Conservation (phyloP, 1,140 invertebrate species). For the Periplaneta americana region DNA sequence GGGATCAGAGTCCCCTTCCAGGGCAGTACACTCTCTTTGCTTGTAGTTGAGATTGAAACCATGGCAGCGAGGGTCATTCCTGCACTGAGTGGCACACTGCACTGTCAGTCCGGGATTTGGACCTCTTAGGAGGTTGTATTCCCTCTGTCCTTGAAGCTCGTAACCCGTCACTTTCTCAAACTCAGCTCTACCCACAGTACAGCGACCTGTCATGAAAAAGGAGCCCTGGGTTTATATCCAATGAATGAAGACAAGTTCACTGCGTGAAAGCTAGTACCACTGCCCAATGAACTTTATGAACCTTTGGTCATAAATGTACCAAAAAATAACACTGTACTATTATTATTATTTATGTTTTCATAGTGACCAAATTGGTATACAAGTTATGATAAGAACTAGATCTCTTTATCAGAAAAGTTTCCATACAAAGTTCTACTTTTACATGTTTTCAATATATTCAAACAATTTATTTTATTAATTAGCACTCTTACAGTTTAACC, state of each 20-base stretch:
- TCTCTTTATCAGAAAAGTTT: too few relatives aligned
- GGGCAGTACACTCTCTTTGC: conserved; percentile 36
- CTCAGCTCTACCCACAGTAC: conserved; percentile 28
- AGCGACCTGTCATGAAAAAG: not conserved
- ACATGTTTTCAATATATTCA: too few relatives aligned
- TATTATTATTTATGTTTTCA: too few relatives aligned
- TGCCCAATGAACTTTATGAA: too few relatives aligned
- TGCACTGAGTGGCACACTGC: conserved; percentile 35
- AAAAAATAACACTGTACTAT: too few relatives aligned
- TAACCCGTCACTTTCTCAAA: conserved; percentile 41
- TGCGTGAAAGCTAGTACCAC: not conserved
- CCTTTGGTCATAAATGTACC: too few relatives aligned
- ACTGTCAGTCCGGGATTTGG: conserved; percentile 34
- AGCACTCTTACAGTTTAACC: too few relatives aligned
- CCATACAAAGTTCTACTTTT: too few relatives aligned
- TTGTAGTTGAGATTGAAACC: conserved; percentile 42
- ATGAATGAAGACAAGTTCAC: not conserved
- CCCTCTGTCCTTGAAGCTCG: conserved; percentile 31
- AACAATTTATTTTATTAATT: too few relatives aligned
- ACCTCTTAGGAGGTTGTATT: conserved; percentile 31
- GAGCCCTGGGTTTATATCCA: not conserved
- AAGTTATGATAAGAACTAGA: too few relatives aligned
- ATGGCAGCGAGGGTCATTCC: conserved; percentile 33
- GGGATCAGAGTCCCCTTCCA: conserved; percentile 30
- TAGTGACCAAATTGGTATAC: too few relatives aligned